phyloP scores from a whole-genome alignment of 2,888 invertebrate genomes.

The Eudemis profundana region DNA sequence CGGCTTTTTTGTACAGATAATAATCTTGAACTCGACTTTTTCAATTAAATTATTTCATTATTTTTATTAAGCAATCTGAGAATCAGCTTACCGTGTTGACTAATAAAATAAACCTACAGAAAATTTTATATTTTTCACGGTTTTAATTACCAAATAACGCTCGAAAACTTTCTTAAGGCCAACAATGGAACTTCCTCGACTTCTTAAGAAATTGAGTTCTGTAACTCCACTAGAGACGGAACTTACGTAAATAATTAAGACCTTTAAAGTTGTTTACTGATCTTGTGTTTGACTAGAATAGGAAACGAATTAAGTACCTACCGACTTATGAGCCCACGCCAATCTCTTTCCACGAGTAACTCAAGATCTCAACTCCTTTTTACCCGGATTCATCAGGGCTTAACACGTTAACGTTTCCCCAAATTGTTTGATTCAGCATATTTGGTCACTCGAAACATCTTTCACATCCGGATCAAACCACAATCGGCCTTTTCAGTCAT shows the following conservation, averaged over 20 bases:
- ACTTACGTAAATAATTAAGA: conserved; percentile 41
- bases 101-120: no score
- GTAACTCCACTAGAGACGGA: conserved; percentile 53
- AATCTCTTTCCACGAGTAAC: conserved; percentile 8
- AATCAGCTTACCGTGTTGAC: neutral
- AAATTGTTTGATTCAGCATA: conserved; percentile 42
- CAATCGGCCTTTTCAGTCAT: conserved; percentile 65
- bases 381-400: conserved; percentile 7
- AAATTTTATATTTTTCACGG: conserved; percentile 42
- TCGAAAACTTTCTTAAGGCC: conserved; percentile 47
- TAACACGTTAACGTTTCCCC: conserved; percentile 24
- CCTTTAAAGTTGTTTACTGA: conserved; percentile 34
- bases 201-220: conserved; percentile 53
- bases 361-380: conserved; percentile 24
- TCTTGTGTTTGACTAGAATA: conserved; percentile 24
- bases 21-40: conserved; percentile 16
- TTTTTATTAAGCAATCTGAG: neutral
- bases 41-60: conserved; percentile 20
- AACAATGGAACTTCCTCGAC: conserved; percentile 50
- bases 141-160: conserved; percentile 49
- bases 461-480: conserved; percentile 53
- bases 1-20: conserved; percentile 21
- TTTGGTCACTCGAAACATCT: conserved; percentile 48
- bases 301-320: conserved; percentile 10
- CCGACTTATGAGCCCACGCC: conserved; percentile 17